Conservation (phyloP, 2,113 vertebrate species). For the Prochilodus magdalenae region DNA sequence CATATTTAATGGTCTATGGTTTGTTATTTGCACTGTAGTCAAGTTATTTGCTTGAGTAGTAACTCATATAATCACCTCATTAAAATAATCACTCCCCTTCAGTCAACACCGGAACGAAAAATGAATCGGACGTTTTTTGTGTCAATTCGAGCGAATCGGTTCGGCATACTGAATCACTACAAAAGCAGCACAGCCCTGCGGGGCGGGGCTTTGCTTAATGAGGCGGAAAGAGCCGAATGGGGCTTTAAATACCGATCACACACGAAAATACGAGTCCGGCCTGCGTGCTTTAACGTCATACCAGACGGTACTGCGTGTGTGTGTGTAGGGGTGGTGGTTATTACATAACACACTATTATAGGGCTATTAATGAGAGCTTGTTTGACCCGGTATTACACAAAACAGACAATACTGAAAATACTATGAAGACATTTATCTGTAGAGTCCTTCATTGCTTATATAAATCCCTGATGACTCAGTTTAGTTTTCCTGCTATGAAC, state of each 20-base stretch:
- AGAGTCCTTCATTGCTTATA: too few relatives aligned
- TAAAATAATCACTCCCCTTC: too few relatives aligned
- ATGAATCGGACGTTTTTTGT: not conserved
- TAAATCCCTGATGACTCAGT: too few relatives aligned
- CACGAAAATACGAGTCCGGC: not conserved
- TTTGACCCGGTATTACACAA: too few relatives aligned
- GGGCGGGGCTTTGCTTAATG: conserved; percentile 37
- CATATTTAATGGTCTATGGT: too few relatives aligned
- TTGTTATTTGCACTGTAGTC: too few relatives aligned
- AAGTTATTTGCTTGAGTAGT: too few relatives aligned
- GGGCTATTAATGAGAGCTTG: too few relatives aligned
- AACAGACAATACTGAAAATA: too few relatives aligned
- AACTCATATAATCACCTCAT: too few relatives aligned
- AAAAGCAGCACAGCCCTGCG: not conserved
- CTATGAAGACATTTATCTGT: too few relatives aligned
- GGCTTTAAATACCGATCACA: conserved; percentile 14
- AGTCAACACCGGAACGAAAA: not conserved
- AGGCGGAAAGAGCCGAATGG: conserved; percentile 47
- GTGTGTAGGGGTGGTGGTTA: not conserved
- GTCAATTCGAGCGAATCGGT: not conserved
- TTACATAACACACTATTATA: conserved; percentile 4
- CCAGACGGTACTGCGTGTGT: not conserved
- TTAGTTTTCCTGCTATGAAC: too few relatives aligned
- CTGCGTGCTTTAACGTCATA: conserved; percentile 2
- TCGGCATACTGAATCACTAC: not conserved